Percentiles rank a stretch among this genome's conserved stretches.
phyloP scores from a whole-genome alignment of 1,140 invertebrate genomes.

The Drosophila nigromelanica region DNA sequence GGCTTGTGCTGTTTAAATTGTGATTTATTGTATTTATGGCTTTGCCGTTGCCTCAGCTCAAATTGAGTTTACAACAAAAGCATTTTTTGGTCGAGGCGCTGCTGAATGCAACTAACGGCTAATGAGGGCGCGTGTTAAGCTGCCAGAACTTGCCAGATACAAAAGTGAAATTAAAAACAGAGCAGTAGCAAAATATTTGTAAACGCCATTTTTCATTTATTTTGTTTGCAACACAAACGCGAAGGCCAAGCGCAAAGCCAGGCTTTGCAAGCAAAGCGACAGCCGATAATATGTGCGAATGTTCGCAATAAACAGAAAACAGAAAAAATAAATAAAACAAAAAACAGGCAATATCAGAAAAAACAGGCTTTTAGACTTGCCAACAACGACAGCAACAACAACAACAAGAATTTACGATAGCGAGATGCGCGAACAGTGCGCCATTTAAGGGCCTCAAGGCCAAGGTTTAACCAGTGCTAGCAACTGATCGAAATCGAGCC shows the following conservation, averaged over 20 bases:
- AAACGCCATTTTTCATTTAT: conserved; percentile 36
- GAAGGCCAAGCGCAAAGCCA: conserved; percentile 18
- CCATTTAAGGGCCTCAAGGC: conserved; percentile 83
- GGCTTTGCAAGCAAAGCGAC: conserved; percentile 37
- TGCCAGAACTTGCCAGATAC: conserved; percentile 44
- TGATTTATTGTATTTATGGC: conserved; percentile 70
- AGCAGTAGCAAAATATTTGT: conserved; percentile 24
- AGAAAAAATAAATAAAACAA: conserved; percentile 5
- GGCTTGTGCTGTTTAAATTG: conserved; percentile 61
- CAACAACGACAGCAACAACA: background rate
- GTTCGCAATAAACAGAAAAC: conserved; percentile 39
- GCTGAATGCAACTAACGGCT: conserved; percentile 67
- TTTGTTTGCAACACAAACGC: conserved; percentile 19
- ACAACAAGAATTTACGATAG: conserved; percentile 34
- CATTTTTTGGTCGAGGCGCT: background rate
- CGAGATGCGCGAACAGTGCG: conserved; percentile 38
- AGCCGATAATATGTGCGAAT: conserved; percentile 22
- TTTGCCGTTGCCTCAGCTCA: conserved; percentile 20
- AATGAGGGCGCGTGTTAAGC: conserved; percentile 65
- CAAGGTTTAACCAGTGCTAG: conserved; percentile 74
- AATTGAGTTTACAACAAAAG: conserved; percentile 50
- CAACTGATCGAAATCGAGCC: conserved; percentile 66
- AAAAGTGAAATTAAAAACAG: conserved; percentile 64
- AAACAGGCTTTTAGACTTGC: conserved; percentile 46
- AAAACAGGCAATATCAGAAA: conserved; percentile 30